phyloP scores from a whole-genome alignment of 1,140 invertebrate species.

The Cydia pomonella region DNA sequence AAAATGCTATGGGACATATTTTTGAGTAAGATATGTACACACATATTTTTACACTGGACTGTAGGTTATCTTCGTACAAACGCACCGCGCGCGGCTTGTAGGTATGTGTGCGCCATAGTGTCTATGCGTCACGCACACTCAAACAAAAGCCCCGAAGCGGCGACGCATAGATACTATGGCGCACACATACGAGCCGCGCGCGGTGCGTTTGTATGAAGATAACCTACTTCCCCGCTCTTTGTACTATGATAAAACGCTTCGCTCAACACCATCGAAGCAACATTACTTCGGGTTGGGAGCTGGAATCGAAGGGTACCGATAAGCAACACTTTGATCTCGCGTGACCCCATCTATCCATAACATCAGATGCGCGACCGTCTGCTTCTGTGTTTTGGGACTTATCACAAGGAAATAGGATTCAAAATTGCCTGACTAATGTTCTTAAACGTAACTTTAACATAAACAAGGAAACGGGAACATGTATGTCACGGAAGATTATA shows the following conservation, averaged over 20 bases:
- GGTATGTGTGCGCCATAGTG: no score
- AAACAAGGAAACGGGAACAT: neutral
- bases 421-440: neutral
- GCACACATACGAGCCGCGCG: no score
- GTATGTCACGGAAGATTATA: neutral
- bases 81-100: no score
- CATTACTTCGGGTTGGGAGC: slow-evolving; percentile 11
- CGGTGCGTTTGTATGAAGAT: no score
- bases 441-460: neutral
- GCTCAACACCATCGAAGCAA: neutral
- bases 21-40: no score
- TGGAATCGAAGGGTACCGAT: slow-evolving; percentile 23
- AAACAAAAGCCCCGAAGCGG: no score
- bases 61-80: no score
- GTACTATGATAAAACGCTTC: slow-evolving; percentile 6
- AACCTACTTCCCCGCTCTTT: no score
- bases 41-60: no score
- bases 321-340: slow-evolving; percentile 21
- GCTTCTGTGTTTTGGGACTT: neutral
- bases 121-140: no score
- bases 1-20: no score
- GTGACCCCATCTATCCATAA: slow-evolving; percentile 16
- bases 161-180: no score
- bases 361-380: neutral
- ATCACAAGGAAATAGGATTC: neutral